These are phyloP conservation scores for Alligator sinensis DNA, from an alignment of 2,113 vertebrate species.

Conservation along the genomic window DNA sequence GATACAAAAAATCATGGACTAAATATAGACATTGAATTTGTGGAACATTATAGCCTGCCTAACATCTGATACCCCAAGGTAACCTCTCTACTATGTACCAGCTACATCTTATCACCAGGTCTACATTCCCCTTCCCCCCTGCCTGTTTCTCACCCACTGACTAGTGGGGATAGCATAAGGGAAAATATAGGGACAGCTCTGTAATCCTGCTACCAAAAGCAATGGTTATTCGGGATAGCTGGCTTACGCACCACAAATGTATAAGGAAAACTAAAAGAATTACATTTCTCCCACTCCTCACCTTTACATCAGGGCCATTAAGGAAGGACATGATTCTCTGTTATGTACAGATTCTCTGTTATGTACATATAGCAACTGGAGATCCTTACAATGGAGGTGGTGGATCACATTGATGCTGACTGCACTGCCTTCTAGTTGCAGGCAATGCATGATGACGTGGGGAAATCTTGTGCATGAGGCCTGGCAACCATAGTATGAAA, in stretches of 20 bases:
- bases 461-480: neutral
- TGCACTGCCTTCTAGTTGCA: neutral
- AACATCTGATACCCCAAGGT: too few species aligned
- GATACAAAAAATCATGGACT: too few species aligned
- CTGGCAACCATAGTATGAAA: neutral
- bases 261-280: fast-evolving
- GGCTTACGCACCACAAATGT: neutral
- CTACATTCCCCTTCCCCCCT: too few species aligned
- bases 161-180: neutral
- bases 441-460: fast-evolving
- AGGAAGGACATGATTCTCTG: neutral
- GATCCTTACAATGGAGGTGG: neutral
- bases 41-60: too few species aligned
- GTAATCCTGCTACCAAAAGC: neutral
- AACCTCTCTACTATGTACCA: too few species aligned
- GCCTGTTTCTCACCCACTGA: too few species aligned
- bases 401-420: neutral
- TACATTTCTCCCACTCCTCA: neutral
- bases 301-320: fast-evolving
- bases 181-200: neutral
- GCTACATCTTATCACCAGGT: too few species aligned
- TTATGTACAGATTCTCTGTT: neutral
- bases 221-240: neutral
- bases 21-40: too few species aligned
- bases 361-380: neutral